Base-by-base conservation (phyloP, 2,797 vertebrate genomes). In the Choloepus didactylus region DNA sequence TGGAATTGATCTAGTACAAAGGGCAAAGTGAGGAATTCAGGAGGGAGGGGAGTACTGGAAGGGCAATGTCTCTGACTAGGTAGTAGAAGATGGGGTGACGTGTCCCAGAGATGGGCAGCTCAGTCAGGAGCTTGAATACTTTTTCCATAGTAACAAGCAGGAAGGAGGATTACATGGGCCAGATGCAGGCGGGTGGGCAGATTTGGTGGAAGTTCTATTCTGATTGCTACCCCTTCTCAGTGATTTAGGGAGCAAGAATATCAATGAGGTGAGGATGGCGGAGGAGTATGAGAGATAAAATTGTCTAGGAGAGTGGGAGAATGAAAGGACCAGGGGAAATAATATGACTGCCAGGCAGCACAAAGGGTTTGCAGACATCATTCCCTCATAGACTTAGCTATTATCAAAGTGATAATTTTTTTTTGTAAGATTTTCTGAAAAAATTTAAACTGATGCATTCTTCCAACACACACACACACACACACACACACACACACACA, bases 341-440 rank as follows among this genome's bases (percentile, higher is more conserved):
- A 23, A 5, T 4, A 60, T 9, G 7, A 25, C 31, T 8, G 9
- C 59, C 38, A 67, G 49, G 38, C 38, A 75, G 49, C 23, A 2
- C 4, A 0, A 66, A 75, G 44, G 75, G 27, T 21, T 7, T 4
- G 0, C 7, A 12, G 44, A 23, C 19, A 44, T 21, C 16, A 3
- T 7, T 56, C 35, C 35, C 62, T 7, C 10, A 59, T 1, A 62
- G 60, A 59, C 11, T 67, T 73, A 35, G 19, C 41, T n/a, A 54
- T 49, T 16, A 56, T 35, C 35, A 12, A 93, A 41, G 19, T 4
- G 49, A 25, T 3, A 12, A 23, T 1, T 77, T 59, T 56, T 62
- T 72, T 31, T 19, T 59, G n/a, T 60, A 90, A 82, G 60, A 86
- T 10, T 70, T 79, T 64, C 35, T 51, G 31, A 93, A 49, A 86